Evolutionary conservation across 1,140 invertebrate genomes (phyloP), one percentile per base, ranked within the genome.

Genomic region (Nylanderia fulva): DNA sequence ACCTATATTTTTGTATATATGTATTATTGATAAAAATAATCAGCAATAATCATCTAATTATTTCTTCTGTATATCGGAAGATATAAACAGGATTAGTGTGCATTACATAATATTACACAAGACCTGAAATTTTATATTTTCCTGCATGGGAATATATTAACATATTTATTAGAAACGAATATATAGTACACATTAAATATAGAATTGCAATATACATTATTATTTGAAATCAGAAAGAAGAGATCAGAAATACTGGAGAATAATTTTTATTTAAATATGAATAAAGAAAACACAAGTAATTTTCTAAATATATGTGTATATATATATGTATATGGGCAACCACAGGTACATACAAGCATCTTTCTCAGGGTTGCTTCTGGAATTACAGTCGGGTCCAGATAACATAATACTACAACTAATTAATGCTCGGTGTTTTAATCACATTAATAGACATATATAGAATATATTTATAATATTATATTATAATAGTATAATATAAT

Each of bases 211-310:
- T 15, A n/a, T 60, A 24, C 27, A 27, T 15, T 52, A 21, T 18
- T 18, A 66, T 8, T 6, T 21, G 18, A n/a, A 72, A 58, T 61
- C 4, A 4, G 39, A 42, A 33, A 42, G 39, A 75, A 85, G 60
- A 68, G 27, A 76, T 66, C 24, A 36, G 21, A 83, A 82, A 87
- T 74, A 85, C 24, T 39, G 72, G 39, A 33, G 24, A 71, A 72
- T 74, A 71, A 74, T 74, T 88, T 88, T 88, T 88, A 54, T 68
- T 42, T 2, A 82, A 88, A 85, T 48, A 45, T 85, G 48, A 76
- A 68, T 39, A 64, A 86, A 86, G 42, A 76, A 29, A 80, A 88
- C 39, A 85, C 85, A 82, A n/a, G 60, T 8, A 71, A 48, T 24
- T 69, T 61, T 66, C 11, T 69, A 52, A 42, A 29, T 48, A 85